Percentiles rank a stretch among this genome's conserved stretches.
Evolutionary conservation across 1,140 invertebrate species (phyloP).

Genomic region (Drosophila ohnishii): DNA sequence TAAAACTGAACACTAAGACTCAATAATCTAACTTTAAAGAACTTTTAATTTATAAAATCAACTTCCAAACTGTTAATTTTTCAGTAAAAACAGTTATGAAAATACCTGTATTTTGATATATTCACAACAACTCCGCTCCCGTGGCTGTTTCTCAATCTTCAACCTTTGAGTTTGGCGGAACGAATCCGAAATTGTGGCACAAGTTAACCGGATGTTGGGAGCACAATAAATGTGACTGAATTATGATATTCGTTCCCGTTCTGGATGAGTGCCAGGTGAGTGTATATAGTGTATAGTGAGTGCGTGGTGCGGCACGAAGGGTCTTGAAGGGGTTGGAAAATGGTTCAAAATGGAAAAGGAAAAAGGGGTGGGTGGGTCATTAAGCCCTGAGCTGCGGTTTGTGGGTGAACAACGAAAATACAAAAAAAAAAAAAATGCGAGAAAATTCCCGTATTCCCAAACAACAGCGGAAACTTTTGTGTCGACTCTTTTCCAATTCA

Average conservation of each 20-base stretch:
- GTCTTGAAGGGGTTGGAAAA: conserved; percentile 22
- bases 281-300: conserved; percentile 7
- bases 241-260: conserved; percentile 69
- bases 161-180: conserved; percentile 23
- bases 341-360: background rate
- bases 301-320: conserved; percentile 58
- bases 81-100: too few species aligned
- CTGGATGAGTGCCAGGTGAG: conserved; percentile 68
- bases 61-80: background rate
- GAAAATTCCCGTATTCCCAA: conserved; percentile 56
- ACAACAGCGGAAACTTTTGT: conserved; percentile 54
- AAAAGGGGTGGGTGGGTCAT: conserved; percentile 49
- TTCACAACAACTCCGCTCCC: background rate
- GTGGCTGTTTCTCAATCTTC: conserved; percentile 24
- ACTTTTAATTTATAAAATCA: background rate
- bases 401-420: conserved; percentile 17
- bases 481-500: conserved; percentile 56
- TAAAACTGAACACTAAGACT: background rate
- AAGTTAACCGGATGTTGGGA: conserved; percentile 71
- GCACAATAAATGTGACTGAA: conserved; percentile 74
- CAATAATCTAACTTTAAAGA: background rate
- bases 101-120: background rate
- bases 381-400: conserved; percentile 59
- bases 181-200: conserved; percentile 50
- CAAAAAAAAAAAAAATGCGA: conserved; percentile 4